Percentiles rank a stretch among this genome's conserved stretches.
Conservation (phyloP, 2,888 invertebrate genomes). For the Agrotis ipsilon region DNA sequence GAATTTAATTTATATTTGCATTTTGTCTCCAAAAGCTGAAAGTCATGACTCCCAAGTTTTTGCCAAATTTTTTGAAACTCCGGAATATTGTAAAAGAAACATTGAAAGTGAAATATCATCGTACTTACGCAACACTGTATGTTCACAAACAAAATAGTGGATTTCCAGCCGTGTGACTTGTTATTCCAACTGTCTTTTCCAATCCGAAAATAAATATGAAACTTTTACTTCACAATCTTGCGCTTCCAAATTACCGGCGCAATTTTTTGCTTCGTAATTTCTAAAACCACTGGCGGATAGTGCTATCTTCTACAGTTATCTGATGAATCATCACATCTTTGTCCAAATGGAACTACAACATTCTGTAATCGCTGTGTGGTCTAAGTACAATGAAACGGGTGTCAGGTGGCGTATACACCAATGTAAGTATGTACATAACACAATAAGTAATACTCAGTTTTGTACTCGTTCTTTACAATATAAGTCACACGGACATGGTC, state of each 20-base stretch:
- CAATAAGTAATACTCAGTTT: conserved; percentile 49
- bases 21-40: conserved; percentile 31
- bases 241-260: conserved; percentile 36
- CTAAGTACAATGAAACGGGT: conserved; percentile 65
- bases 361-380: conserved; percentile 67
- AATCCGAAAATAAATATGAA: conserved; percentile 43
- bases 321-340: conserved; percentile 59
- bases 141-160: conserved; percentile 42
- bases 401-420: conserved; percentile 58
- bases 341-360: conserved; percentile 61
- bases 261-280: conserved; percentile 52
- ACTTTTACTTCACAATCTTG: conserved; percentile 41
- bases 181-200: conserved; percentile 38
- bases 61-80: conserved; percentile 20
- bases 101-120: conserved; percentile 44
- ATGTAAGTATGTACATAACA: conserved; percentile 45
- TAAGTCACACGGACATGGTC: conserved; percentile 34
- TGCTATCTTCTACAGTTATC: conserved; percentile 56
- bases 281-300: conserved; percentile 41
- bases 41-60: conserved; percentile 33
- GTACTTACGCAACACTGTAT: conserved; percentile 35
- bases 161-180: conserved; percentile 39
- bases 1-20: too few relatives aligned
- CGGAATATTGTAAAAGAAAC: conserved; percentile 26
- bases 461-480: conserved; percentile 52